Conservation (phyloP, 2,888 invertebrate genomes). For the Tuberolachnus salignus region DNA sequence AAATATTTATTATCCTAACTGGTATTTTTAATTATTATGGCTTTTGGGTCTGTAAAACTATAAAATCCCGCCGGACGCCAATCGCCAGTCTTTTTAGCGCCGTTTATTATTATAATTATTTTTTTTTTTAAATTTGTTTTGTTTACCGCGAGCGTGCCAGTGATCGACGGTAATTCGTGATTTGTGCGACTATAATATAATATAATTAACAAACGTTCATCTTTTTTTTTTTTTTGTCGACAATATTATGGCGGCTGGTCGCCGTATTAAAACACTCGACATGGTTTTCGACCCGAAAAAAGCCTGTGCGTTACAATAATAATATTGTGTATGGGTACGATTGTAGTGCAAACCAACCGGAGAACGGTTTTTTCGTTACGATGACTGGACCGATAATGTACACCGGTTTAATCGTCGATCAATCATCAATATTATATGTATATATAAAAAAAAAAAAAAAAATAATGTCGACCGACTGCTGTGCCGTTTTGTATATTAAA, state of each 20-base stretch:
- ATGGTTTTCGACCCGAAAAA: conserved; percentile 31
- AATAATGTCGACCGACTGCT: conserved; percentile 46
- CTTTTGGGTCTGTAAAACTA: background rate
- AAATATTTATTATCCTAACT: too few species aligned
- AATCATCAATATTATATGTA: conserved; percentile 39
- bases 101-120: too few species aligned
- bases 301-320: background rate
- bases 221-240: too few species aligned
- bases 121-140: too few species aligned
- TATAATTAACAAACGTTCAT: conserved; percentile 22
- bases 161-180: conserved; percentile 23
- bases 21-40: background rate
- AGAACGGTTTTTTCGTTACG: conserved; percentile 34
- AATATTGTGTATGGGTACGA: too few species aligned
- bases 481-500: conserved; percentile 40
- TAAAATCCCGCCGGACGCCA: conserved; percentile 38
- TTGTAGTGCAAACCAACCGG: background rate
- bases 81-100: conserved; percentile 29
- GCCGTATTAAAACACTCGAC: conserved; percentile 29
- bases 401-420: conserved; percentile 42
- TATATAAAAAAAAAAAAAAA: conserved; percentile 5
- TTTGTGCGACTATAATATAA: conserved; percentile 42
- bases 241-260: conserved; percentile 28
- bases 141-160: conserved; percentile 19
- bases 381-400: conserved; percentile 31